Percentiles rank a stretch among this genome's conserved stretches.
Evolutionary conservation across 2,113 vertebrate genomes (phyloP).

Genomic region (Xyliphius kryptos): DNA sequence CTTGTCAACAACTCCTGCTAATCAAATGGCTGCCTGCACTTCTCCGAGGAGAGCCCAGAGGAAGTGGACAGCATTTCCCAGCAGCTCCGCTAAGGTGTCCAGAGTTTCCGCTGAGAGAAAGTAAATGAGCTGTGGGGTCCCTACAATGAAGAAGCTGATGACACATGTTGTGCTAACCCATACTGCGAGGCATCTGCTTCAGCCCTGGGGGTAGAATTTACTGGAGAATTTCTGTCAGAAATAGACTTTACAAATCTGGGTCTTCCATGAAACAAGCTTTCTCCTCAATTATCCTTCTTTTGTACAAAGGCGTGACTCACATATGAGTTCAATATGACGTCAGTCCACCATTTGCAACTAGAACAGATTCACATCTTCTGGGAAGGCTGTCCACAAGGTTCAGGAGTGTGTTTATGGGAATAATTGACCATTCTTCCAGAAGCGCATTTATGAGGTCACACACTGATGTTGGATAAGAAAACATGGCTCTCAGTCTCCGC

Average conservation of each 20-base stretch:
- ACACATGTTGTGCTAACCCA: slow-evolving; percentile 26
- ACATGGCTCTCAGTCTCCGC: too few relatives aligned
- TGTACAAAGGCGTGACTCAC: too few relatives aligned
- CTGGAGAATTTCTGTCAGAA: slow-evolving; percentile 23
- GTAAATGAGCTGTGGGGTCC: slow-evolving; percentile 14
- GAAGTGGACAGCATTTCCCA: slow-evolving; percentile 30
- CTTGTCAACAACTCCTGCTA: slow-evolving; percentile 20
- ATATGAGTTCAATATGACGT: too few relatives aligned
- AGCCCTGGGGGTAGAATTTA: slow-evolving; percentile 25
- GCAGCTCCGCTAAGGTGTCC: neutral
- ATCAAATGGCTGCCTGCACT: slow-evolving; percentile 35
- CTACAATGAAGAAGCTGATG: slow-evolving; percentile 8
- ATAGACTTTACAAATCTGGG: neutral
- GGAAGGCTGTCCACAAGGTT: too few relatives aligned
- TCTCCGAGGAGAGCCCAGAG: slow-evolving; percentile 37
- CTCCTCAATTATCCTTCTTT: neutral
- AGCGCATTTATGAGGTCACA: too few relatives aligned
- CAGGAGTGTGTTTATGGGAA: too few relatives aligned
- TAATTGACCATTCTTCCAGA: too few relatives aligned
- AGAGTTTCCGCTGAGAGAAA: slow-evolving; percentile 13
- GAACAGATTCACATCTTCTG: too few relatives aligned
- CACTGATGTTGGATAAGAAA: too few relatives aligned
- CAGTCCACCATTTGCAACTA: too few relatives aligned
- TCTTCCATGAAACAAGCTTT: neutral
- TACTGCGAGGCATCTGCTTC: slow-evolving; percentile 22